These are phyloP conservation scores for Cepaea hortensis DNA, from an alignment of 2,888 invertebrate species.

Conservation along the genomic window DNA sequence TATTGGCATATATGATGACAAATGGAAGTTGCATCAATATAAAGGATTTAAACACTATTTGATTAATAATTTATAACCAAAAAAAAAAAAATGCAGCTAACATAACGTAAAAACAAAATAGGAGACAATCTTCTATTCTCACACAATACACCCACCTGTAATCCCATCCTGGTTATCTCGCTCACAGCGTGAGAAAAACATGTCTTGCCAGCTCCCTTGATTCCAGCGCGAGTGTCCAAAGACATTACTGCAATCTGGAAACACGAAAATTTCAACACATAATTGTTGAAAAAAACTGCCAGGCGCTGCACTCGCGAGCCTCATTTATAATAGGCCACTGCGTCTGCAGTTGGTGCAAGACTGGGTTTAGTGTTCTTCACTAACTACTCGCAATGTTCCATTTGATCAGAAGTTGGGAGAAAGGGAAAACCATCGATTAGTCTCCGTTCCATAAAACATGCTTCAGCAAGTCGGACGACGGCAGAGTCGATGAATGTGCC, in stretches of 20 bases:
- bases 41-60: too few relatives aligned
- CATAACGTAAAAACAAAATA: too few relatives aligned
- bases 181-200: neutral
- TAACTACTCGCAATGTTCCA: neutral
- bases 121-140: too few relatives aligned
- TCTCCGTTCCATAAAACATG: neutral
- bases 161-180: neutral
- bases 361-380: neutral
- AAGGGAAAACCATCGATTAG: neutral
- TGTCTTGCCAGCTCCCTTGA: neutral
- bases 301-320: neutral
- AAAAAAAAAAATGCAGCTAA: too few relatives aligned
- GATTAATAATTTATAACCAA: too few relatives aligned
- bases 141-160: neutral
- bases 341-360: neutral
- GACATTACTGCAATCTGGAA: conserved; percentile 13
- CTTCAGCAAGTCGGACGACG: neutral
- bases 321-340: conserved; percentile 24
- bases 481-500: neutral
- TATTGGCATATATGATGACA: too few relatives aligned
- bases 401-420: neutral
- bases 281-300: neutral
- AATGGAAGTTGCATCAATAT: too few relatives aligned
- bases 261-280: conserved; percentile 23
- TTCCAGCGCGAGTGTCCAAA: conserved; percentile 8